Conservation (phyloP, 1,140 invertebrate genomes). For the fruit fly (Drosophila melanogaster) region DNA sequence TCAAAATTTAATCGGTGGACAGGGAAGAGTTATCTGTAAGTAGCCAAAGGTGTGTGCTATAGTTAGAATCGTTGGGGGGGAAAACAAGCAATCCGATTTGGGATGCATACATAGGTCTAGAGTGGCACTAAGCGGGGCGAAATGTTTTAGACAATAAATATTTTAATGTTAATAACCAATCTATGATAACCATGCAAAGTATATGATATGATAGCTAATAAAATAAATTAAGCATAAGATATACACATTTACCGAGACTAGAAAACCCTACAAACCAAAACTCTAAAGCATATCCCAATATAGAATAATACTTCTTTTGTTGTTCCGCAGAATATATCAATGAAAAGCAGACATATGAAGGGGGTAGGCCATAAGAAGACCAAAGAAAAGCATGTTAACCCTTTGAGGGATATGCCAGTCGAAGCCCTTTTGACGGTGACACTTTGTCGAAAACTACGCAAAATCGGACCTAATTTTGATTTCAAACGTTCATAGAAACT, state of each 20-base stretch:
- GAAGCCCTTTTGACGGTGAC: conserved; percentile 1
- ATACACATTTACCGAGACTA: conserved; percentile 34
- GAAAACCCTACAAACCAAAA: conserved; percentile 22
- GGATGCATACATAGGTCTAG: conserved; percentile 38
- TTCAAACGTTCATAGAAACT: not conserved
- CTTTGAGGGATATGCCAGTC: conserved; percentile 14
- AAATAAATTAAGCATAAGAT: conserved; percentile 27
- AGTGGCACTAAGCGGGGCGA: conserved; percentile 52
- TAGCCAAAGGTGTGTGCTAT: conserved; percentile 77
- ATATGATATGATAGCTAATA: conserved; percentile 29
- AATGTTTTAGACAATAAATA: conserved; percentile 83
- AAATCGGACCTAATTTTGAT: conserved; percentile 7
- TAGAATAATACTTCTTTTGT: conserved; percentile 6
- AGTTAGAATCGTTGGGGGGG: conserved; percentile 62
- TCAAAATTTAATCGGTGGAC: conserved; percentile 60
- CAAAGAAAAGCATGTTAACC: conserved; percentile 1
- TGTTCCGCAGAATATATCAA: conserved; percentile 23
- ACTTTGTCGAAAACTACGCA: conserved; percentile 8
- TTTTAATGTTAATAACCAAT: conserved; percentile 69
- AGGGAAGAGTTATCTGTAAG: conserved; percentile 55
- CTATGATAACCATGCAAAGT: conserved; percentile 33
- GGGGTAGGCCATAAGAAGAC: conserved; percentile 11
- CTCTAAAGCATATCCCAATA: conserved; percentile 37
- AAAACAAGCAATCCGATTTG: conserved; percentile 18
- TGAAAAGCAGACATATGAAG: conserved; percentile 26